Evolutionary conservation across 2,888 invertebrate genomes (phyloP).

Genomic region (Cheilosia variabilis): DNA sequence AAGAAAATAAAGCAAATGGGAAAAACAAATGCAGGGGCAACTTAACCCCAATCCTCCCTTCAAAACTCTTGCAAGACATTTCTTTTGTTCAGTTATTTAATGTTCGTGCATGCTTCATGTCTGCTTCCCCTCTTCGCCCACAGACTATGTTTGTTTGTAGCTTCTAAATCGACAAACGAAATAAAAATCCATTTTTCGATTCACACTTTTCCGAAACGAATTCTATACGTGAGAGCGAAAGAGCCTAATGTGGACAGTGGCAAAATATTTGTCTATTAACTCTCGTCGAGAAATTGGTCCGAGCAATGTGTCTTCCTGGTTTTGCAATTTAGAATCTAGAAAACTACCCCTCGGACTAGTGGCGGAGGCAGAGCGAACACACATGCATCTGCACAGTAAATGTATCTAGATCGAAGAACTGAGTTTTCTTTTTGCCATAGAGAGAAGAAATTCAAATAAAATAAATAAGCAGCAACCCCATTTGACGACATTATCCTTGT

Average conservation of each 20-base stretch:
- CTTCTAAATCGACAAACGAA: conserved; percentile 48
- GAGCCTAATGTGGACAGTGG: conserved; percentile 8
- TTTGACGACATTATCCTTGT: conserved; percentile 71
- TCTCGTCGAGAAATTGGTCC: conserved; percentile 52
- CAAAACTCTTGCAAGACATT: conserved; percentile 39
- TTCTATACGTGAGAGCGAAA: conserved; percentile 1
- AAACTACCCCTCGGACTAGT: conserved; percentile 44
- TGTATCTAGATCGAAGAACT: conserved; percentile 39
- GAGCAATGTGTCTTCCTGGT: conserved; percentile 47
- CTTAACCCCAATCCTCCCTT: conserved; percentile 37
- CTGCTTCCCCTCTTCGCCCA: not conserved
- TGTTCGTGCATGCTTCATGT: conserved; percentile 51
- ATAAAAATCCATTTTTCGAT: conserved; percentile 53
- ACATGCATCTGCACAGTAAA: conserved; percentile 50
- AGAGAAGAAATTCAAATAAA: conserved; percentile 65
- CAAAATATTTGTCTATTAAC: conserved; percentile 53
- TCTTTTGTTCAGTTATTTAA: conserved; percentile 56
- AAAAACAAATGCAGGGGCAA: conserved; percentile 34
- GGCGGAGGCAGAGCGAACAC: conserved; percentile 27
- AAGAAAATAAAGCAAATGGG: conserved; percentile 9
- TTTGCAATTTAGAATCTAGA: conserved; percentile 46
- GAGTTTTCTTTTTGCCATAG: conserved; percentile 19
- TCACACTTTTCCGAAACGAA: conserved; percentile 28
- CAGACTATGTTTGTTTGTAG: not conserved
- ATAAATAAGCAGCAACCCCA: conserved; percentile 73